phyloP scores from a whole-genome alignment of 2,113 vertebrate species.

The Rhynchomys soricoides region DNA sequence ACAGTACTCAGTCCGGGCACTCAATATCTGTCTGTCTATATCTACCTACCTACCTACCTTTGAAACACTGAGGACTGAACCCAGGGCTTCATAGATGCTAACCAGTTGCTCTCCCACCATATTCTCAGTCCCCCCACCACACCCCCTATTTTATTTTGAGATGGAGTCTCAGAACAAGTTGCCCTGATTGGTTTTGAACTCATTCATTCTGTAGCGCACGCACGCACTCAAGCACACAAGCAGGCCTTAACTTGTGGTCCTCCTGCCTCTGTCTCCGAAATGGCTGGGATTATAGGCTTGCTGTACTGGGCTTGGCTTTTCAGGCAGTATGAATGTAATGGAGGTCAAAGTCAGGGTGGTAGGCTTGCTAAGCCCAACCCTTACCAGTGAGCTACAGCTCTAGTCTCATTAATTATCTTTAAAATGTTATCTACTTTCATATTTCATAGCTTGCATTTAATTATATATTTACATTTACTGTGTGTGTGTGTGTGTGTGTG shows the following conservation, averaged over 20 bases:
- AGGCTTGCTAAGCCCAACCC: neutral
- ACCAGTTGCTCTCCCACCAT: neutral
- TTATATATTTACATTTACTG: neutral
- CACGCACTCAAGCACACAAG: too few relatives aligned
- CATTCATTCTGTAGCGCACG: neutral
- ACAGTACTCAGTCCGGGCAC: neutral
- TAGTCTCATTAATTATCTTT: neutral
- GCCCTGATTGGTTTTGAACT: neutral
- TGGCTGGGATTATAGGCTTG: neutral
- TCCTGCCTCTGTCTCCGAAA: neutral
- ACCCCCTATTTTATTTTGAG: neutral
- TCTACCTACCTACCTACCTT: neutral
- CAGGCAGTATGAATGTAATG: neutral
- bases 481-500: neutral
- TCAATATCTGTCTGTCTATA: neutral
- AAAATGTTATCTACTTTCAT: neutral
- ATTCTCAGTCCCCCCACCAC: neutral
- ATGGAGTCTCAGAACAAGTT: neutral
- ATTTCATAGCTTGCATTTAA: neutral
- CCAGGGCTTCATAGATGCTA: neutral
- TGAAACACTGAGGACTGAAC: neutral
- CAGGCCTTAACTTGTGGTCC: neutral
- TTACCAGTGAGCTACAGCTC: neutral
- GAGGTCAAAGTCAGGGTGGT: neutral
- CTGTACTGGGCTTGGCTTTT: neutral